Evolutionary conservation across 2,113 vertebrate species (phyloP).

Genomic region (Poicephalus gulielmi): DNA sequence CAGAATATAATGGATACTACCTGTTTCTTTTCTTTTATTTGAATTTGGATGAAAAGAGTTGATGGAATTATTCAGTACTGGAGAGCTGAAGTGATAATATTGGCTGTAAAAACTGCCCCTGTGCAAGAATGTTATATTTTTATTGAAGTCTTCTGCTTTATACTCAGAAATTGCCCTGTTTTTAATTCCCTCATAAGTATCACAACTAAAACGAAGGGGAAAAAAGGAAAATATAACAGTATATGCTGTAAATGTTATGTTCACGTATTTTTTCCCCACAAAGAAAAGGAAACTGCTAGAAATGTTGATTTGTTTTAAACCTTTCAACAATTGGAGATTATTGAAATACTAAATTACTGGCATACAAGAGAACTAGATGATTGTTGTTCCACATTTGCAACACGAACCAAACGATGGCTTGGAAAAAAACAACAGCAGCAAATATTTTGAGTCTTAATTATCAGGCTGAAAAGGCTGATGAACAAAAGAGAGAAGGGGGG

Average conservation of each 20-base stretch:
- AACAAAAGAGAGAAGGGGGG: slow-evolving; percentile 56
- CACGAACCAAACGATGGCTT: slow-evolving; percentile 57
- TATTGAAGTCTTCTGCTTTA: slow-evolving; percentile 9
- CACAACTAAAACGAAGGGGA: background rate
- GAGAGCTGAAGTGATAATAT: background rate
- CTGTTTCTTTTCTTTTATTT: background rate
- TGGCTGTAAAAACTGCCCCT: background rate
- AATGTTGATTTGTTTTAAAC: slow-evolving; percentile 65
- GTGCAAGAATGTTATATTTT: background rate
- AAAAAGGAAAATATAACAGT: background rate
- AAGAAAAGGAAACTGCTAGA: slow-evolving; percentile 43
- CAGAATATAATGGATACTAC: background rate
- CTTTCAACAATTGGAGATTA: slow-evolving; percentile 52
- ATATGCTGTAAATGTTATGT: slow-evolving; percentile 1
- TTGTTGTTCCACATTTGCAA: slow-evolving; percentile 45
- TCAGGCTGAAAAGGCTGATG: slow-evolving; percentile 36
- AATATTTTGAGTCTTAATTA: slow-evolving; percentile 64
- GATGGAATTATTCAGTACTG: background rate
- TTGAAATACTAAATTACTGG: slow-evolving; percentile 64
- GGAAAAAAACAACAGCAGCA: slow-evolving; percentile 40
- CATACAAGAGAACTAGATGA: slow-evolving; percentile 59
- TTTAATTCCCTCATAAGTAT: slow-evolving; percentile 42
- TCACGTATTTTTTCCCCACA: background rate
- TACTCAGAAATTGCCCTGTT: background rate
- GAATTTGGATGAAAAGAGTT: background rate